Evolutionary conservation across 1,140 invertebrate genomes (phyloP), one percentile per base, ranked within the genome.

Genomic region (Pseudomyrmex pallidus): DNA sequence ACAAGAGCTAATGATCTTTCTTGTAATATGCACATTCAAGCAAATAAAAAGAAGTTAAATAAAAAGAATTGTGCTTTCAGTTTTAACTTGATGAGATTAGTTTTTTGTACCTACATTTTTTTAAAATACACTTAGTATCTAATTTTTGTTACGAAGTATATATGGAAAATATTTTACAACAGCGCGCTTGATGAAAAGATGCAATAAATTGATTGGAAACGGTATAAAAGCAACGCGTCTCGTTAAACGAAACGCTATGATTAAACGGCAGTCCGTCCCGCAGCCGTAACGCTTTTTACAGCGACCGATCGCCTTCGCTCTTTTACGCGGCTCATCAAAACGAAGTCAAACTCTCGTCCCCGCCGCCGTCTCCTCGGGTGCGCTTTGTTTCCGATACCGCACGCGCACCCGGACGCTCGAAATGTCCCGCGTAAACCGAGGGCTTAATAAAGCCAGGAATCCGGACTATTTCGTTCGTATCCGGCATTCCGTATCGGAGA

Each of bases 391-490:
- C 88, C 85, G 64, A 87, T 74, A 48, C 67, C 74, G 63, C 70
- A 15, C 85, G 63, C 76, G 52, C 61, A 61, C 85, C 20, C 52
- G 46, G 64, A 73, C 72, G 77, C 62, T 88, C 67, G 86, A 88
- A 89, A 88, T 80, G 87, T 87, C 67, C 62, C 84, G 87, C 87
- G 87, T 89, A 89, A 89, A 89, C 84, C 87, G 84, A 84, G 68
- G 74, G 78, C 87, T 89, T 89, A 89, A 89, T 89, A 89, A 89
- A 89, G 87, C 84, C 87, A 64, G 87, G 87, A 89, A 89, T 89
- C 84, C 87, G 46, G 77, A 87, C 83, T 88, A 88, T 88, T 88
- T 63, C 83, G 83, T 78, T 88, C 86, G 83, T 85, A 85, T 82
- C 74, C 87, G 83, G 76, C 83, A 88, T 88, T 83, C 86, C 86